A percentile compares a stretch with the other conserved stretches of the same genome.
Evolutionary conservation across 2,888 invertebrate genomes (phyloP).

Genomic region (Nomada fabriciana): DNA sequence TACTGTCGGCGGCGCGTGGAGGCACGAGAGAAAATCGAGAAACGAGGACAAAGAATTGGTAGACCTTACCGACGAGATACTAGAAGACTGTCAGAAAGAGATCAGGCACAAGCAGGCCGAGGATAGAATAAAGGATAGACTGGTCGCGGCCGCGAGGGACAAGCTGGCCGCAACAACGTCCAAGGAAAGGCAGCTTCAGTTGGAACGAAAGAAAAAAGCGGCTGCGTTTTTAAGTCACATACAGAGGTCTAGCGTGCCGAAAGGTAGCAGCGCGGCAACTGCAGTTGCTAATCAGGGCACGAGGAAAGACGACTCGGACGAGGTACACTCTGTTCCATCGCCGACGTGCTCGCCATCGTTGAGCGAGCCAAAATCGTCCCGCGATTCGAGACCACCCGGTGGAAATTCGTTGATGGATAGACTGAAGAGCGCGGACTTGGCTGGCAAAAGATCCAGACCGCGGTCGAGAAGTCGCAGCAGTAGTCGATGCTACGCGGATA

Average conservation of each 20-base stretch:
- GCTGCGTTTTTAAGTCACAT: constrained; percentile 91
- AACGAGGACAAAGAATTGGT: constrained; percentile 81
- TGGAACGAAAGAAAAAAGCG: constrained; percentile 92
- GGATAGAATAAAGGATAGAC: constrained; percentile 87
- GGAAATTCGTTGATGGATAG: constrained; percentile 80
- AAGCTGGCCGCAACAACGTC: constrained; percentile 81
- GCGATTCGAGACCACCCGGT: constrained; percentile 20
- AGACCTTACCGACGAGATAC: constrained; percentile 82
- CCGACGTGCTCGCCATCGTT: constrained; percentile 74
- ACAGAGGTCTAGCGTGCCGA: constrained; percentile 74
- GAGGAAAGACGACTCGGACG: constrained; percentile 77
- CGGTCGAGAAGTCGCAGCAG: constrained; percentile 79
- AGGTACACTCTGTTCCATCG: constrained; percentile 79
- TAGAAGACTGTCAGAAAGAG: constrained; percentile 82
- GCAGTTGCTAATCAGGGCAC: constrained; percentile 25
- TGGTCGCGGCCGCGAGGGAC: constrained; percentile 86
- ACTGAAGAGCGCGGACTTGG: constrained; percentile 78
- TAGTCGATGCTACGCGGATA: constrained; percentile 76
- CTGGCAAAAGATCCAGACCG: constrained; percentile 77
- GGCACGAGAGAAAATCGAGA: constrained; percentile 77
- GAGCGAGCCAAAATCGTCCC: constrained; percentile 54
- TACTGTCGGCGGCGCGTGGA: constrained; percentile 1
- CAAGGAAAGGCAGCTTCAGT: constrained; percentile 87
- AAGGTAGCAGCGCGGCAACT: constrained; percentile 39
- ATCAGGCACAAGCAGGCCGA: constrained; percentile 83